Evolutionary conservation across 2,113 vertebrate genomes (phyloP).

Genomic region (Paedocypris sp.): DNA sequence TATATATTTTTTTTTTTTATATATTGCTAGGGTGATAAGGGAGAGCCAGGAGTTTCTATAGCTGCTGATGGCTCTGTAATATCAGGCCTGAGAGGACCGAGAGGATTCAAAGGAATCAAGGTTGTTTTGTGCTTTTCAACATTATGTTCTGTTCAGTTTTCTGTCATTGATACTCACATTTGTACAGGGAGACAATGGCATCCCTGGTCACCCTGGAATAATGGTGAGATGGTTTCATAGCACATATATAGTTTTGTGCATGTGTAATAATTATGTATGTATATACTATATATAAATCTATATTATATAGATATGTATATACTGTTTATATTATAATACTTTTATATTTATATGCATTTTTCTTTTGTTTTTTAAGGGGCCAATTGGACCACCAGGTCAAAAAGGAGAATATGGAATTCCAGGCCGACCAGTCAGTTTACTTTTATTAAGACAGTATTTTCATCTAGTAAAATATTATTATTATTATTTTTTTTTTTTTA

Average conservation of each 20-base stretch:
- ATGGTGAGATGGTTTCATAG: slow-evolving; percentile 7
- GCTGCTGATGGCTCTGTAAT: slow-evolving; percentile 66
- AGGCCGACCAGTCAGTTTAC: slow-evolving; percentile 73
- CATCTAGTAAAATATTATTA: background rate
- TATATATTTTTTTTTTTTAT: background rate
- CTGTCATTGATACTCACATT: background rate
- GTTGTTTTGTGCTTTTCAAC: slow-evolving; percentile 22
- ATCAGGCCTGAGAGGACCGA: slow-evolving; percentile 56
- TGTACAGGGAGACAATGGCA: slow-evolving; percentile 27
- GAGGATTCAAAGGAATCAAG: slow-evolving; percentile 67
- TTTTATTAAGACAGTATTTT: background rate
- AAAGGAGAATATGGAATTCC: slow-evolving; percentile 91
- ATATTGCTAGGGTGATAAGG: slow-evolving; percentile 75
- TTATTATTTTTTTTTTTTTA: background rate
- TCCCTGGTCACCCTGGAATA: slow-evolving; percentile 5
- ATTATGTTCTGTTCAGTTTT: background rate
- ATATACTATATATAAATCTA: background rate
- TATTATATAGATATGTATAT: background rate
- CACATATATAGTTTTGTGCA: background rate
- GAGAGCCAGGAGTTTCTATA: slow-evolving; percentile 74
- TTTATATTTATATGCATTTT: background rate
- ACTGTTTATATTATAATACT: no score
- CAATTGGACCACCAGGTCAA: slow-evolving; percentile 68
- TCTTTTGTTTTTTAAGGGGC: slow-evolving; percentile 63
- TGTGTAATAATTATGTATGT: background rate